phyloP scores from a whole-genome alignment of 2,113 vertebrate genomes.

The Bos javanicus region DNA sequence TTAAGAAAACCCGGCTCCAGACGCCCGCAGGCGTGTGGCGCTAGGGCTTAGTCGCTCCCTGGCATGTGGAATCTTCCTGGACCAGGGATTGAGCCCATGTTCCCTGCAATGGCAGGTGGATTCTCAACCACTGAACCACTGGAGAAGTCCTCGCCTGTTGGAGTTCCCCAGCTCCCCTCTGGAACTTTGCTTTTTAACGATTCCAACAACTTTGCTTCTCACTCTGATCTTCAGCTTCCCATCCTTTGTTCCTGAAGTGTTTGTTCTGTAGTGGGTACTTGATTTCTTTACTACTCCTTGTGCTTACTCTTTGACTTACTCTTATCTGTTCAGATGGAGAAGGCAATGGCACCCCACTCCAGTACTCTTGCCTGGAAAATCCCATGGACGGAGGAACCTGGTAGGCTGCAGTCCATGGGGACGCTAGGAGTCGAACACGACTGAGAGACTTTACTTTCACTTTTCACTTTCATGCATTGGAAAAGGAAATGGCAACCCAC shows the following conservation, averaged over 20 bases:
- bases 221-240: not conserved
- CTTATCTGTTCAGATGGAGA: not conserved
- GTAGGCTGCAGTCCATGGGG: too few relatives aligned
- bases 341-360: too few relatives aligned
- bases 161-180: not conserved
- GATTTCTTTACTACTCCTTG: not conserved
- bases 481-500: too few relatives aligned
- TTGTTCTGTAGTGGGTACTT: not conserved
- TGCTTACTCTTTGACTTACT: not conserved
- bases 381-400: too few relatives aligned
- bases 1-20: not conserved
- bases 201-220: not conserved
- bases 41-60: not conserved
- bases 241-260: not conserved
- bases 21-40: fast-evolving
- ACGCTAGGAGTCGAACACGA: too few relatives aligned
- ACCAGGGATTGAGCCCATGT: not conserved
- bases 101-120: not conserved
- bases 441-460: too few relatives aligned
- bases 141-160: not conserved
- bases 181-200: not conserved
- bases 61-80: not conserved
- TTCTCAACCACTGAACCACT: not conserved
- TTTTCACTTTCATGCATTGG: too few relatives aligned
- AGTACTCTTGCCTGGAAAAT: too few relatives aligned